Evolutionary conservation across 2,888 invertebrate genomes (phyloP).

Genomic region (Petrolisthes cinctipes): DNA sequence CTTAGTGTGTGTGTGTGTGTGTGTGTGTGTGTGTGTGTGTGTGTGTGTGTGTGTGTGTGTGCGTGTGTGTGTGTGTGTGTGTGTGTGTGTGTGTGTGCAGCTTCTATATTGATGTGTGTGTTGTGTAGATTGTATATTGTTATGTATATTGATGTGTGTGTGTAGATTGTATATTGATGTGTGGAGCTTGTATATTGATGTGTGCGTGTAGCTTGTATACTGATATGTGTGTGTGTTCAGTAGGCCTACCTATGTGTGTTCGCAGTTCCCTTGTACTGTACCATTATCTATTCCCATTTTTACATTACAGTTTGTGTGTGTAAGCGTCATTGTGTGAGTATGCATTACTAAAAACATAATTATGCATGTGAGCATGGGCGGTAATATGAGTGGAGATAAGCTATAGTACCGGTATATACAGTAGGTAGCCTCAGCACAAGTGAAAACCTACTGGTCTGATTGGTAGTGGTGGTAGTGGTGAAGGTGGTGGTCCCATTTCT

Average conservation of each 20-base stretch:
- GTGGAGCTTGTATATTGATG: too few species aligned
- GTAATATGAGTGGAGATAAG: too few species aligned
- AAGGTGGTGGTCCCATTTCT: background rate
- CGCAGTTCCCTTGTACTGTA: too few species aligned
- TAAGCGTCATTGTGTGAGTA: background rate
- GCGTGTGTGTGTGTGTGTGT: background rate
- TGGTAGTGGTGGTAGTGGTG: background rate
- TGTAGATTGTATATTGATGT: background rate
- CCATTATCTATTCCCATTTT: background rate
- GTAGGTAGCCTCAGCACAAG: background rate
- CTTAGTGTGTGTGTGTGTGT: background rate
- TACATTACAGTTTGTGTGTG: background rate
- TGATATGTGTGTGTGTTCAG: background rate
- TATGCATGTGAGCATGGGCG: background rate
- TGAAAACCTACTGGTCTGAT: background rate
- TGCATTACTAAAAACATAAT: too few species aligned
- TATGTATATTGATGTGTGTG: background rate
- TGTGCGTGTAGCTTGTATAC: background rate
- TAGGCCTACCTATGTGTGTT: too few species aligned
- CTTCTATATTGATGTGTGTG: background rate
- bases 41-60: constrained; percentile 1
- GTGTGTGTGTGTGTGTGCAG: background rate
- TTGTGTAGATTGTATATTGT: too few species aligned
- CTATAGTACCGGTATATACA: too few species aligned
- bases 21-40: constrained; percentile 1